Percentiles rank a stretch among this genome's conserved stretches.
Evolutionary conservation across 2,888 invertebrate genomes (phyloP).

Genomic region (Plusia festucae): DNA sequence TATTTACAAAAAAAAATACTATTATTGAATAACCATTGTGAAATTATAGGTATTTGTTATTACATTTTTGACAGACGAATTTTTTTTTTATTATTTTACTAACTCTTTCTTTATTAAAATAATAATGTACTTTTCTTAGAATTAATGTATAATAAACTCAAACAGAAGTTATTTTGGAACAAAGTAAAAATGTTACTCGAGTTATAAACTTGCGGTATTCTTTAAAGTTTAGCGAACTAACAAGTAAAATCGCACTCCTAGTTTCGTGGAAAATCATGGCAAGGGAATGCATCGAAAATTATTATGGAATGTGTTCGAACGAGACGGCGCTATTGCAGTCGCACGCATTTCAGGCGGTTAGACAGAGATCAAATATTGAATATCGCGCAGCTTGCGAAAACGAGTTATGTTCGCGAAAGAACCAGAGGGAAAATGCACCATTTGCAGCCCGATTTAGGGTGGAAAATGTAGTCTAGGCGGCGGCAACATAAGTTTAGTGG

Average conservation of each 20-base stretch:
- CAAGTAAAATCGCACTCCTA: constrained; percentile 73
- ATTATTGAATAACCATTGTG: no score
- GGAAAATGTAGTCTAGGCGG: constrained; percentile 64
- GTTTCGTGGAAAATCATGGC: constrained; percentile 87
- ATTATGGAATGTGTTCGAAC: constrained; percentile 86
- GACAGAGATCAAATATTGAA: constrained; percentile 90
- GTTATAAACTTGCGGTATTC: constrained; percentile 11
- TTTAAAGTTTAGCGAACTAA: constrained; percentile 24
- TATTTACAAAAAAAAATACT: background rate
- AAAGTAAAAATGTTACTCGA: constrained; percentile 3
- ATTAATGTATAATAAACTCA: background rate
- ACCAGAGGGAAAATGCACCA: constrained; percentile 71
- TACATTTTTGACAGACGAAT: no score
- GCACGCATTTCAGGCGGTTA: constrained; percentile 84
- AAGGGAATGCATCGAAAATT: constrained; percentile 89
- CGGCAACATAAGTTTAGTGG: constrained; percentile 72
- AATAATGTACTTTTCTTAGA: background rate
- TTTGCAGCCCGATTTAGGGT: constrained; percentile 68
- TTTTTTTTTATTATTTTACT: no score
- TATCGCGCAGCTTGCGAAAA: constrained; percentile 73
- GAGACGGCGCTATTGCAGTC: constrained; percentile 85
- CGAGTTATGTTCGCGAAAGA: constrained; percentile 65
- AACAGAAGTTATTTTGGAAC: background rate
- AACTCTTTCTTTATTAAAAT: no score
- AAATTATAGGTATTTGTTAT: no score